Evolutionary conservation across 92 coral and sea anemone genomes (phyloP), one percentile per base, ranked within the genome.

Genomic region (Parazoanthus atlanticus): DNA sequence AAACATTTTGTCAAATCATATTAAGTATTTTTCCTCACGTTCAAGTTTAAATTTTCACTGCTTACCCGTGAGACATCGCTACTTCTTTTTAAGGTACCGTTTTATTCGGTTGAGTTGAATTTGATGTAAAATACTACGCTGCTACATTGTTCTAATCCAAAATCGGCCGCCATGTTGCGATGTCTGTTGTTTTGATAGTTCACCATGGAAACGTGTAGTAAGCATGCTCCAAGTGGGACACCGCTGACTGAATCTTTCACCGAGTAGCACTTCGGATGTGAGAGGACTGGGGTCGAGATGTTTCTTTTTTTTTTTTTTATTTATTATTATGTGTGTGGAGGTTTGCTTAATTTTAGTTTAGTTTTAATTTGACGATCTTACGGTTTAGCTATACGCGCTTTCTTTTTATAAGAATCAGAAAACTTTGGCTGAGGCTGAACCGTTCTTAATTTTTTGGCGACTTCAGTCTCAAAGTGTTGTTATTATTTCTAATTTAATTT

Each of bases 21-120:
- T 28, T 38, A 2, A 29, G 21, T 36, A 17, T 74, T 31, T 31
- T 73, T 41, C 34, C 12, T 28, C 5, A 15, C 56, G 52, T 43
- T 10, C 38, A 28, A 10, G 19, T 4, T n/a, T 13, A 26, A 13
- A 82, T 34, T 13, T 29, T 70, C 9, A 69, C 78, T 25, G 5
- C 77, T 41, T 84, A 84, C 87, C 87, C 74, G 52, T 84, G 87
- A 15, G 87, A 71, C 87, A 84, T 84, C 74, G 19, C 33, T 64
- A 5, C 28, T 43, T 28, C 21, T 69, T 72, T 71, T 79, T 32
- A 41, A 70, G 15, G 23, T 30, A 5, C 17, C 12, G 13, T 71
- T 74, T 46, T 84, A 32, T 15, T 29, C 70, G 34, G 26, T 56
- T 81, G 6, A 23, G 30, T 65, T 81, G 26, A 54, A 64, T 36